Conservation (phyloP, 2,888 invertebrate genomes). For the Aphidius colemani region DNA sequence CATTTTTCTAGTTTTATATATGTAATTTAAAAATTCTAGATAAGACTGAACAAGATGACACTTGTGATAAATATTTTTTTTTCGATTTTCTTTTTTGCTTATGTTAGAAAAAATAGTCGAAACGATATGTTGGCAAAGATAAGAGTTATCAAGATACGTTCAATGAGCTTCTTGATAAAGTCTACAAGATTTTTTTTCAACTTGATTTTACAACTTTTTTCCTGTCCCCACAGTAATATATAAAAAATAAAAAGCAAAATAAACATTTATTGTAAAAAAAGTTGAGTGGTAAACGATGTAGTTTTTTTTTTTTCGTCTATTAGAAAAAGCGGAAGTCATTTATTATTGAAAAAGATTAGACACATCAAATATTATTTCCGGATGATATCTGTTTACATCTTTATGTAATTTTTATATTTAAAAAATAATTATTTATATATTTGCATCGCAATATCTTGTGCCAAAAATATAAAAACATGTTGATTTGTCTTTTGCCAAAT, state of each 20-base stretch:
- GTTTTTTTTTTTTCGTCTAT: neutral
- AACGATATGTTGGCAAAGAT: conserved; percentile 11
- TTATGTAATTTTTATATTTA: too few relatives aligned
- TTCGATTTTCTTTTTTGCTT: conserved; percentile 21
- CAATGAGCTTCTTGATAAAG: neutral
- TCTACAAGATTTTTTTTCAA: conserved; percentile 4
- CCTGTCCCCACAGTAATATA: too few relatives aligned
- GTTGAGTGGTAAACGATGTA: neutral
- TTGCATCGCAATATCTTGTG: neutral
- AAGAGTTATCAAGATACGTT: neutral
- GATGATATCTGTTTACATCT: too few relatives aligned
- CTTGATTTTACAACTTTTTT: neutral
- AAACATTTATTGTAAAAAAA: too few relatives aligned
- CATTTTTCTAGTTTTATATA: neutral
- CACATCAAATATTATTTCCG: too few relatives aligned
- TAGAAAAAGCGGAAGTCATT: neutral
- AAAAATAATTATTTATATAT: too few relatives aligned
- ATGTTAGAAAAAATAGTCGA: conserved; percentile 4
- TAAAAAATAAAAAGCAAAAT: too few relatives aligned
- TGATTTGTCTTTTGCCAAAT: too few relatives aligned
- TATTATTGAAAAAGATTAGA: too few relatives aligned
- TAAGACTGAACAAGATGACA: conserved; percentile 14
- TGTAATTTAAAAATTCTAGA: conserved; percentile 4
- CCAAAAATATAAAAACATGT: neutral
- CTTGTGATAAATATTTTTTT: neutral